Percentiles rank a stretch among this genome's conserved stretches.
phyloP scores from a whole-genome alignment of 2,888 invertebrate genomes.

The Lysandra coridon region DNA sequence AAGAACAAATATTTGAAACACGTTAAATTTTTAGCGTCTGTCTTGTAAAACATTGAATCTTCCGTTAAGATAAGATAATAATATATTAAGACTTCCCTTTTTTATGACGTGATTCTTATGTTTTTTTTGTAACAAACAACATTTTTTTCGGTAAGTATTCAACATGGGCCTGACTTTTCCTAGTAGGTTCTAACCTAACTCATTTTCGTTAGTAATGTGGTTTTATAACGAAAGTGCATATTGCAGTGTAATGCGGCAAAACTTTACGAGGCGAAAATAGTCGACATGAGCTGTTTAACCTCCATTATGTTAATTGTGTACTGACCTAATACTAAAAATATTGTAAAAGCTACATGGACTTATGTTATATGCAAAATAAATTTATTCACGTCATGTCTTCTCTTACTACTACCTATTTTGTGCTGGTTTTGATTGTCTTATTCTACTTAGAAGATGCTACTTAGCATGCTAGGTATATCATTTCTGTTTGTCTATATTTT shows the following conservation, averaged over 20 bases:
- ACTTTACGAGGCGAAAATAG: slow-evolving; percentile 12
- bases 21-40: background rate
- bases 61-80: background rate
- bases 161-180: background rate
- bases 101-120: background rate
- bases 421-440: background rate
- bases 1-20: background rate
- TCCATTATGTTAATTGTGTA: background rate
- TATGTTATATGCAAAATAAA: too few relatives aligned
- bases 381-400: too few relatives aligned
- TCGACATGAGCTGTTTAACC: background rate
- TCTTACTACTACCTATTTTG: background rate
- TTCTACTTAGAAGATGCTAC: too few relatives aligned
- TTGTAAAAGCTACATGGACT: background rate
- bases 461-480: too few relatives aligned
- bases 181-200: background rate
- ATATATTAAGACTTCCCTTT: background rate
- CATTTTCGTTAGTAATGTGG: background rate
- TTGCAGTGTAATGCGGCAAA: slow-evolving; percentile 19
- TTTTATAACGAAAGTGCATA: background rate
- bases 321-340: background rate
- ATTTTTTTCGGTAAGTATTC: background rate
- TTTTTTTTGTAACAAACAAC: background rate
- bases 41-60: background rate
- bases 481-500: background rate